A percentile compares a stretch with the other conserved stretches of the same genome.
These are phyloP conservation scores for Cladopsammia gracilis DNA, from an alignment of 64 coral and sea anemone genomes.

Conservation along the genomic window DNA sequence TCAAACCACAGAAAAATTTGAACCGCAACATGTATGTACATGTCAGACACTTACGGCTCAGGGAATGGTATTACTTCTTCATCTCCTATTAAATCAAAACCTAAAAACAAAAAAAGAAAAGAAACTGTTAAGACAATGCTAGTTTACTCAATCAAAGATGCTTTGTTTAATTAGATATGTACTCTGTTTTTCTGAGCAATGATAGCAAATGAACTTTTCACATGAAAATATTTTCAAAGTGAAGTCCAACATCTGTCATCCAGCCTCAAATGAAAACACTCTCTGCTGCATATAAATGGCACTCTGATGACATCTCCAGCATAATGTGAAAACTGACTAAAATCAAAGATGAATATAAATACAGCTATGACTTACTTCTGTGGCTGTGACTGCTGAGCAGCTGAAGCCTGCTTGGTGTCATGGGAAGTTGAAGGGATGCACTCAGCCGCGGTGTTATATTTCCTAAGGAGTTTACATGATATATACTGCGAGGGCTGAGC, in stretches of 20 bases:
- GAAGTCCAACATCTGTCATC: no score
- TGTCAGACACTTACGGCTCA: constrained; percentile 89
- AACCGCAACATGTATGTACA: no score
- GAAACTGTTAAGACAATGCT: background rate
- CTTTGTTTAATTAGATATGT: no score
- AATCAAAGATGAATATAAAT: background rate
- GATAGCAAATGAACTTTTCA: no score
- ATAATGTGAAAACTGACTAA: no score
- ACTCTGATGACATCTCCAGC: no score
- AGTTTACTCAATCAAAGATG: no score
- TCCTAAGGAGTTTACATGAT: constrained; percentile 81
- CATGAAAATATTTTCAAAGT: no score
- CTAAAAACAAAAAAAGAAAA: constrained; percentile 30
- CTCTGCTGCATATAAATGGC: no score
- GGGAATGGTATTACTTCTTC: constrained; percentile 83
- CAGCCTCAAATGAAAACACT: no score
- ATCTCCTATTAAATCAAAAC: constrained; percentile 71
- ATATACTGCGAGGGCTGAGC: constrained; percentile 96
- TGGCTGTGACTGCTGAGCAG: constrained; percentile 82
- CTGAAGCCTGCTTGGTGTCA: constrained; percentile 87
- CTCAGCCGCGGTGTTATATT: constrained; percentile 82
- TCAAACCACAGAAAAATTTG: no score
- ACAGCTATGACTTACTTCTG: constrained; percentile 67
- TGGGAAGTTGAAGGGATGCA: constrained; percentile 74
- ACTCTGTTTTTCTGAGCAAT: no score